Percentiles rank a stretch among this genome's conserved stretches.
Evolutionary conservation across 2,888 invertebrate species (phyloP).

Genomic region (Ennomos quercinarius): DNA sequence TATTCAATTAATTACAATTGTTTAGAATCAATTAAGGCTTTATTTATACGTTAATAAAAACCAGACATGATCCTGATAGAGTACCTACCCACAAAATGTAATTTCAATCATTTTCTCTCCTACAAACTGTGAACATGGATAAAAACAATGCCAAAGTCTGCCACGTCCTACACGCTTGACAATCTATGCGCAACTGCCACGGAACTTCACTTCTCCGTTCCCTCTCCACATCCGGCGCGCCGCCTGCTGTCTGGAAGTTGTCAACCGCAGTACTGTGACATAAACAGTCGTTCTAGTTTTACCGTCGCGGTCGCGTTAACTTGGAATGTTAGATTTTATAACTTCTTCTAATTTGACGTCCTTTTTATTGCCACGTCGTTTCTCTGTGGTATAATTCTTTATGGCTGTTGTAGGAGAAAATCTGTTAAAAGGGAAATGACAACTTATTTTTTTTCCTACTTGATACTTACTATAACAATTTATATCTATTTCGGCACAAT

Average conservation of each 20-base stretch:
- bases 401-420: conserved; percentile 4
- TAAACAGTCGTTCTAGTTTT: conserved; percentile 52
- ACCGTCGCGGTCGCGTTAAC: conserved; percentile 35
- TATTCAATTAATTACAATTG: too few relatives aligned
- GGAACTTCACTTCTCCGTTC: conserved; percentile 14
- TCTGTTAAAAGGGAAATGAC: not conserved
- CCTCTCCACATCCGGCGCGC: conserved; percentile 32
- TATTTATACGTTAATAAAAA: too few relatives aligned
- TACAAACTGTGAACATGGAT: not conserved
- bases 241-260: conserved; percentile 45
- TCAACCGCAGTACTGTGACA: conserved; percentile 44
- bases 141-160: conserved; percentile 3
- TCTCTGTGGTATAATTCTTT: conserved; percentile 14
- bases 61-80: too few relatives aligned
- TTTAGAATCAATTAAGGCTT: too few relatives aligned
- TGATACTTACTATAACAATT: too few relatives aligned
- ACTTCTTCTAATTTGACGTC: conserved; percentile 35
- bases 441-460: not conserved
- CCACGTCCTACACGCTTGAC: conserved; percentile 50
- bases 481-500: too few relatives aligned
- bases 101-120: not conserved
- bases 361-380: conserved; percentile 30
- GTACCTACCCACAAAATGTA: too few relatives aligned
- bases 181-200: conserved; percentile 46
- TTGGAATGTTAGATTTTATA: conserved; percentile 39